Base-by-base conservation (phyloP, 2,113 vertebrate species). In the Oenanthe melanoleuca region DNA sequence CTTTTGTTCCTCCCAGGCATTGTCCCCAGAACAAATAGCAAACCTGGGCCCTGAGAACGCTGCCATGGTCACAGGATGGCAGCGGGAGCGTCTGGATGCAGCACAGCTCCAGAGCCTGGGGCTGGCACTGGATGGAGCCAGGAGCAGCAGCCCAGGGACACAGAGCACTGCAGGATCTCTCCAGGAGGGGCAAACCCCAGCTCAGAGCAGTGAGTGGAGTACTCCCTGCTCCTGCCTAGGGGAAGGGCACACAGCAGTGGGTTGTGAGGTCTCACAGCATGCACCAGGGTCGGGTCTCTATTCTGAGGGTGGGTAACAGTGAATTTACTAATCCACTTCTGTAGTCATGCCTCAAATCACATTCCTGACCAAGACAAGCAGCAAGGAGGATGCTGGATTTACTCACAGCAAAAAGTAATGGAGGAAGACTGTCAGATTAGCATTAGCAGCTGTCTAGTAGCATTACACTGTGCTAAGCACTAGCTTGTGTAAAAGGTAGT, bases 41-140 rank as follows among this genome's bases (percentile, higher is more conserved):
- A 96, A 75, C 64, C 71, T 98, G 79, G 98, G 98, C 25, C 98
- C 98, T 0, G 97, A 97, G 89, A 98, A 98, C 17, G 98, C 98
- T 1, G 98, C 97, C 2, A 33, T 92, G 23, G 98, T 98, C 53
- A 98, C 98, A 8, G 87, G 47, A 4, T 79, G 28, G 0, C 98
- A 98, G 96, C 93, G 87, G 11, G 42, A 93, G 42, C 95, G 3
- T 6, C 97, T 98, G 80, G 95, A 88, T 77, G 13, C 59, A 5
- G 7, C 78, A 4, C 98, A 98, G 96, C 96, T 98, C 85, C 97
- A 96, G 72, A 97, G 98, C 93, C 98, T 98, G 79, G 95, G 82
- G 85, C 42, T 95, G 72, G 98, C 98, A 0, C 92, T 97, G 95
- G 98, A 98, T 5, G 98, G 98, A 66, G 97, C 94, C 88, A 94